phyloP scores from a whole-genome alignment of 2,113 vertebrate genomes.

The Actenoides lindsayi region DNA sequence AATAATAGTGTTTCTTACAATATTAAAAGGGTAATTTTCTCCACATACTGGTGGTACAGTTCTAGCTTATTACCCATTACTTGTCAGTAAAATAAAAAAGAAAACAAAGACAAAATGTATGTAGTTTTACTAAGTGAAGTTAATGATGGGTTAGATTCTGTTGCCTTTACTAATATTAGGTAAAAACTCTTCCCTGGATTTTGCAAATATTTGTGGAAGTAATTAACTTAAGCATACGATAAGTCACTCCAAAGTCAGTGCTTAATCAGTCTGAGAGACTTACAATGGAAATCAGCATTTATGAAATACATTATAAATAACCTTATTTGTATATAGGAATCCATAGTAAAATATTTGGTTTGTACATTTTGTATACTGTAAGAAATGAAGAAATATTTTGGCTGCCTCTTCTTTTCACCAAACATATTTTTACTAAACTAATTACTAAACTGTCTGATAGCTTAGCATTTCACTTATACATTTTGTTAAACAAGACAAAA shows the following conservation, averaged over 20 bases:
- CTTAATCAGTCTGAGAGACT: constrained; percentile 42
- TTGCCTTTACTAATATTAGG: not conserved
- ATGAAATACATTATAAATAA: constrained; percentile 41
- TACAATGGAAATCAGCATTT: constrained; percentile 41
- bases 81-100: not conserved
- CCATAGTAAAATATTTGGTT: constrained; percentile 23
- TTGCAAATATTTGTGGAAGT: constrained; percentile 57
- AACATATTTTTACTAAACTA: not conserved
- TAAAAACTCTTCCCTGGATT: constrained; percentile 5
- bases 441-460: not conserved
- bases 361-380: not conserved
- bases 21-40: not conserved
- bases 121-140: not conserved
- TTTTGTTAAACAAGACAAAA: constrained; percentile 20
- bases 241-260: constrained; percentile 58
- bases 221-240: constrained; percentile 56
- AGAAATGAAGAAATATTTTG: not conserved
- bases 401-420: not conserved
- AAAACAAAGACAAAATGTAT: not conserved
- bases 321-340: not conserved
- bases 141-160: not conserved
- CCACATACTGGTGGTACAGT: not conserved
- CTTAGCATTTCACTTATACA: not conserved
- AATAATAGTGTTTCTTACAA: not conserved
- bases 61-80: not conserved